phyloP scores from a whole-genome alignment of 2,113 vertebrate genomes.

The Malurus alboscapulatus region DNA sequence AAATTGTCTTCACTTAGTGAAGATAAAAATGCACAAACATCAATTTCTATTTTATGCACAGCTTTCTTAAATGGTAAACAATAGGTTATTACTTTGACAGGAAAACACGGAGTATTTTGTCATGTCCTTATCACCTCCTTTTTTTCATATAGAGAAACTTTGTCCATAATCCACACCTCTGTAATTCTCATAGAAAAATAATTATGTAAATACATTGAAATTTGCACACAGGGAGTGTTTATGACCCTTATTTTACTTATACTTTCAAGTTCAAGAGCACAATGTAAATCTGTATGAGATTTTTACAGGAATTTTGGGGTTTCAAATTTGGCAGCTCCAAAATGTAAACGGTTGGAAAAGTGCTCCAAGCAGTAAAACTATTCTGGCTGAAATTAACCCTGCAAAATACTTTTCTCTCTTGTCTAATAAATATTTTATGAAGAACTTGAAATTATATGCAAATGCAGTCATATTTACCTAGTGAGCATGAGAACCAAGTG shows the following conservation, averaged over 20 bases:
- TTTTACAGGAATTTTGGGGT: slow-evolving; percentile 17
- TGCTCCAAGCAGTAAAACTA: slow-evolving; percentile 4
- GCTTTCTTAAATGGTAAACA: not conserved
- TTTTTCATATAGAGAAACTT: slow-evolving; percentile 1
- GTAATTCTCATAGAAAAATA: not conserved
- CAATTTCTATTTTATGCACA: not conserved
- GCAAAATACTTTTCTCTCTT: slow-evolving; percentile 35
- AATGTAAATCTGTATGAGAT: slow-evolving; percentile 32
- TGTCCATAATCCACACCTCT: not conserved
- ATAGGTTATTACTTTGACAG: not conserved
- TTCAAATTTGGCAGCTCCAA: slow-evolving; percentile 21
- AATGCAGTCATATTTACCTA: slow-evolving; percentile 75
- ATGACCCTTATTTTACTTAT: not conserved
- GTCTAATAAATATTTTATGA: slow-evolving; percentile 73
- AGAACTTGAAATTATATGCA: slow-evolving; percentile 57
- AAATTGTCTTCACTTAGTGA: slow-evolving; percentile 43
- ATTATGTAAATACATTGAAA: slow-evolving; percentile 28
- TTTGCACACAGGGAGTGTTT: slow-evolving; percentile 14
- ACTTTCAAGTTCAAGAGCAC: not conserved
- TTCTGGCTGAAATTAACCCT: slow-evolving; percentile 50
- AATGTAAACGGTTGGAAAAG: not conserved
- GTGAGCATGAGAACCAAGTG: slow-evolving; percentile 70
- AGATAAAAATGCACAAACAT: slow-evolving; percentile 12
- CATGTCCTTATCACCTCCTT: not conserved
- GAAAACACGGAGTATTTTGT: not conserved